Evolutionary conservation across 1,140 invertebrate genomes (phyloP).

Genomic region (Drosophila bifasciata): DNA sequence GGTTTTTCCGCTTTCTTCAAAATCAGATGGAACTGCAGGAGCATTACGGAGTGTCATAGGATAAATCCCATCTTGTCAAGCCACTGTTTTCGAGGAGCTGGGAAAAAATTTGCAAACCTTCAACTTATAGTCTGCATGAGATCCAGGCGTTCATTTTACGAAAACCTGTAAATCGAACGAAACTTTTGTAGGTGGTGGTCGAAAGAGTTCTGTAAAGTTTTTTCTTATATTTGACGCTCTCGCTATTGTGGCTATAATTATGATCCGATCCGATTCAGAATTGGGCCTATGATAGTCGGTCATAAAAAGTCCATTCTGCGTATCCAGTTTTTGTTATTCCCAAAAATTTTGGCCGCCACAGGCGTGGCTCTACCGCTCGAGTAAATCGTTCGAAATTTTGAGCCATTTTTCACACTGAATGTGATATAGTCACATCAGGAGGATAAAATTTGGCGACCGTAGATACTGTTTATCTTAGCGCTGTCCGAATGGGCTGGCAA

Average conservation of each 20-base stretch:
- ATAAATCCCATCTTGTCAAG: slow-evolving; percentile 26
- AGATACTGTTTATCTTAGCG: slow-evolving; percentile 32
- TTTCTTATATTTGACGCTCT: slow-evolving; percentile 31
- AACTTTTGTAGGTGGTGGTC: not conserved
- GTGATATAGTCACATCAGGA: slow-evolving; percentile 48
- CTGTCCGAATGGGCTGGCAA: slow-evolving; percentile 6
- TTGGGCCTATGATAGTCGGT: slow-evolving; percentile 56
- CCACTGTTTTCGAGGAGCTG: slow-evolving; percentile 19
- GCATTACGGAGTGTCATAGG: not conserved
- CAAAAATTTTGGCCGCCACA: not conserved
- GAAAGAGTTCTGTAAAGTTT: not conserved
- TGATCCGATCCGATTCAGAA: slow-evolving; percentile 42
- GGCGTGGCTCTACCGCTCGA: accelerated
- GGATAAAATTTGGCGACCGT: slow-evolving; percentile 31
- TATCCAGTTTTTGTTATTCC: slow-evolving; percentile 30
- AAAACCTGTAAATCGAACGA: slow-evolving; percentile 19
- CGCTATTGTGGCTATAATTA: not conserved
- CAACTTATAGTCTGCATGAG: slow-evolving; percentile 8
- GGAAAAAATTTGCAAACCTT: slow-evolving; percentile 31
- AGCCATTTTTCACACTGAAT: slow-evolving; percentile 22
- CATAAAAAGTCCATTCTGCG: slow-evolving; percentile 50
- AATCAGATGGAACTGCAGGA: slow-evolving; percentile 32
- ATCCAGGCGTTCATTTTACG: too few species aligned
- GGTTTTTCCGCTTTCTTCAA: not conserved
- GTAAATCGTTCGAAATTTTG: slow-evolving; percentile 36